Evolutionary conservation across 2,888 invertebrate genomes (phyloP).

Genomic region (Hofmannophila pseudospretella): DNA sequence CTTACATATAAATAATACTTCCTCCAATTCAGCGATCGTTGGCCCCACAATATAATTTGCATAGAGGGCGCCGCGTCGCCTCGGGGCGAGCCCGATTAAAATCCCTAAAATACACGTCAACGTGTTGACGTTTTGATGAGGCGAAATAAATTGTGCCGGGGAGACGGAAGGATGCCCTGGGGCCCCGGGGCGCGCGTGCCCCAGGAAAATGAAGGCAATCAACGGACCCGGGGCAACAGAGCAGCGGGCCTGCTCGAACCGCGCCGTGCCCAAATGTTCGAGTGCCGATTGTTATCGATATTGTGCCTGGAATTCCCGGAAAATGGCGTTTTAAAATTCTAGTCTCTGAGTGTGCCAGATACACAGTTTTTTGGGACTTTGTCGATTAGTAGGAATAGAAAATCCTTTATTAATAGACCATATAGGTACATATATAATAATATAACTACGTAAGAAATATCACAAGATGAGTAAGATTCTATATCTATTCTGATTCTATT

Average conservation of each 20-base stretch:
- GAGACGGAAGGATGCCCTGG: constrained; percentile 34
- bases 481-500: too few species aligned
- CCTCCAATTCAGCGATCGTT: too few species aligned
- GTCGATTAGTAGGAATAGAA: too few species aligned
- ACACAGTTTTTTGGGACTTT: too few species aligned
- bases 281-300: constrained; percentile 1
- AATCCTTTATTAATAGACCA: too few species aligned
- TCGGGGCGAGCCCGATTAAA: constrained; percentile 56
- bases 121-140: constrained; percentile 76
- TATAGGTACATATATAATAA: too few species aligned
- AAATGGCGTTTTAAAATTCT: background rate
- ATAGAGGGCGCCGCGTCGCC: constrained; percentile 43
- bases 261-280: constrained; percentile 37
- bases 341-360: too few species aligned
- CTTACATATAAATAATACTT: too few species aligned
- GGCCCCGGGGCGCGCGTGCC: constrained; percentile 60
- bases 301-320: too few species aligned
- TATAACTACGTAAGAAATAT: too few species aligned
- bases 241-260: constrained; percentile 36
- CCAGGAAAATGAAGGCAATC: constrained; percentile 72
- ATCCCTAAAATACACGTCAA: constrained; percentile 72
- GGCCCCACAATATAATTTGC: constrained; percentile 43
- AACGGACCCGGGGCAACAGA: constrained; percentile 26
- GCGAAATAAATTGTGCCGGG: constrained; percentile 64
- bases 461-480: too few species aligned